Evolutionary conservation across 2,113 vertebrate genomes (phyloP), one percentile per base, ranked within the genome.

Genomic region (Cisticola juncidis): DNA sequence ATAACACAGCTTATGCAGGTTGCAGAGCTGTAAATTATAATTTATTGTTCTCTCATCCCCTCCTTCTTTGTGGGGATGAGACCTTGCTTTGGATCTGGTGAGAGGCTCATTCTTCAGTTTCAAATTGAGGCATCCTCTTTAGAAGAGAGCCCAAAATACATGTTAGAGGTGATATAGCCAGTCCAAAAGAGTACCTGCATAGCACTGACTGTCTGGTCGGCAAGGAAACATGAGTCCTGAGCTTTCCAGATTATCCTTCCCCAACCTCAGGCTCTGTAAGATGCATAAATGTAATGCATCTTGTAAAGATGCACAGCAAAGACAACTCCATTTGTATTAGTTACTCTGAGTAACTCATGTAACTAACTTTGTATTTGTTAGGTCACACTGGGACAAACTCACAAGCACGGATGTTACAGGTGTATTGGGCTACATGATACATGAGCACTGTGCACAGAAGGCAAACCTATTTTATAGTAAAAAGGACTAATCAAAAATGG

Each of bases 351-450:
- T 10, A 38, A 38, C 38, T 38, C 9, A 38, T 38, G 38, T 38
- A 38, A 38, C 38, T 38, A 38, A 38, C 38, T 38, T 38, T 38
- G 1, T 22, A 9, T 68, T 74, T 88, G 23, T 10, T 26, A 25
- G 24, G 28, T 33, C 38, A 51, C 19, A 26, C 5, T 20, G 11
- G 42, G 36, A 11, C 26, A 84, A 83, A 57, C 1, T 13, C 53
- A 29, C 25, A 28, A 26, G 15, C 10, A 19, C 1, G 2, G 31
- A 2, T 66, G 20, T 16, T 45, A 18, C 14, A 70, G 25, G 22
- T 40, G 9, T 18, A 8, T 3, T 12, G 48, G 28, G 4, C 35
- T 81, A 10, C 0, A 2, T 1, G 3, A 36, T 28, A 54, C 8
- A 45, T 42, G 44, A 60, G 11, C 19, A n/a, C 17, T 15, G 6